Percentiles rank a stretch among this genome's conserved stretches.
Conservation (phyloP, 2,888 invertebrate species). For the Pseudanteris insignis region DNA sequence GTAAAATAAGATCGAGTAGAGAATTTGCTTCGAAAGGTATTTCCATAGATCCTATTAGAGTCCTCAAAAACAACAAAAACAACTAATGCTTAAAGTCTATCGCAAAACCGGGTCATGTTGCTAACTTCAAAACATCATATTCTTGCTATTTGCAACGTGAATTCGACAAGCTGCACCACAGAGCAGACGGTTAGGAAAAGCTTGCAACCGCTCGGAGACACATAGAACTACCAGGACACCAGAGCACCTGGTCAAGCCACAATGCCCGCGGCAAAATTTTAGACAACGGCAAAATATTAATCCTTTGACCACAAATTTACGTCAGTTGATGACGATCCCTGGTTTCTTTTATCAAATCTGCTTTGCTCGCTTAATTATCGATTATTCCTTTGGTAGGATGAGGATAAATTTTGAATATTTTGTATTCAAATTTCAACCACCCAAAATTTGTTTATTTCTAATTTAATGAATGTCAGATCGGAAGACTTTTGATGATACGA, state of each 20-base stretch:
- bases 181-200: conserved; percentile 51
- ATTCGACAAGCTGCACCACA: conserved; percentile 61
- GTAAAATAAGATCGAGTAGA: conserved; percentile 19
- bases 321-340: too few relatives aligned
- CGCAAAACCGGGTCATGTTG: too few relatives aligned
- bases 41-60: conserved; percentile 32
- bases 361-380: too few relatives aligned
- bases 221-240: conserved; percentile 42
- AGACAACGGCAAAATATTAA: conserved; percentile 27
- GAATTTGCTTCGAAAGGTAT: conserved; percentile 41
- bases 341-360: conserved; percentile 31
- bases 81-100: too few relatives aligned
- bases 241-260: conserved; percentile 30
- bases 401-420: too few relatives aligned
- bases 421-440: too few relatives aligned
- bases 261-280: conserved; percentile 35
- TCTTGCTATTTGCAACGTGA: conserved; percentile 48
- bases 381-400: too few relatives aligned
- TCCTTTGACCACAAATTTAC: conserved; percentile 34
- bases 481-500: too few relatives aligned
- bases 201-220: conserved; percentile 29
- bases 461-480: too few relatives aligned
- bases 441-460: too few relatives aligned
- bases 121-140: too few relatives aligned
- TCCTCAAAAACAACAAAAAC: too few relatives aligned